Base-by-base conservation (phyloP, 1,140 invertebrate species). In the Aphelinus certus region DNA sequence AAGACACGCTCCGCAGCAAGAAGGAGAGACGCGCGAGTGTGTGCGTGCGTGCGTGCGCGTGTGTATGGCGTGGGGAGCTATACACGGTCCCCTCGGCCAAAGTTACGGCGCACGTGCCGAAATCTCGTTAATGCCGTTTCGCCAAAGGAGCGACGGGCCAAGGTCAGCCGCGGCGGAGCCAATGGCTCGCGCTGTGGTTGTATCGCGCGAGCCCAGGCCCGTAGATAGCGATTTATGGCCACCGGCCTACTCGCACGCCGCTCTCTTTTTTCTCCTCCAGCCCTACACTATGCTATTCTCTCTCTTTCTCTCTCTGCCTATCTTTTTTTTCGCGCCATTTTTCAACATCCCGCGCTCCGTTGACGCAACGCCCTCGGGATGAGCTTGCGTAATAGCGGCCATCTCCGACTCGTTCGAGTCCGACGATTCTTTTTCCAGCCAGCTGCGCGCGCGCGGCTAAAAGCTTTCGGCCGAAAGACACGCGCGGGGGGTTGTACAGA, bases 21-120 rank as follows among this genome's bases (percentile, higher is more conserved):
- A 26, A 26, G 26, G 26, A 26, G 26, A 26, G 26, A 26, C 26
- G 26, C 26, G 26, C 26, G 26, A 26, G 26, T 26, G 26, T 26
- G 26, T 26, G 26, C 26, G 26, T 26, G 26, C 26, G 26, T 26
- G 26, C 26, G 26, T 26, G 26, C 26, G 26, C 26, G 26, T 26
- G 26, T 26, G 26, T 26, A 26, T 26, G 26, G 26, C 26, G 26
- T 26, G 26, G 26, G 26, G 26, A 26, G 26, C 26, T 26, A 26
- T 26, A 26, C 26, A 26, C 26, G 26, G 26, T 26, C 26, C 26
- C 26, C 26, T 26, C 26, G 26, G 68, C 45, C 61, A 58, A 63
- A 81, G 81, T 79, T 84, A 79, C 79, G 57, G 68, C 80, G 79
- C 83, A 84, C 83, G 83, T 84, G 83, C 83, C 83, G 80, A 84